Base-by-base conservation (phyloP, 2,113 vertebrate species). In the Bettongia penicillata region DNA sequence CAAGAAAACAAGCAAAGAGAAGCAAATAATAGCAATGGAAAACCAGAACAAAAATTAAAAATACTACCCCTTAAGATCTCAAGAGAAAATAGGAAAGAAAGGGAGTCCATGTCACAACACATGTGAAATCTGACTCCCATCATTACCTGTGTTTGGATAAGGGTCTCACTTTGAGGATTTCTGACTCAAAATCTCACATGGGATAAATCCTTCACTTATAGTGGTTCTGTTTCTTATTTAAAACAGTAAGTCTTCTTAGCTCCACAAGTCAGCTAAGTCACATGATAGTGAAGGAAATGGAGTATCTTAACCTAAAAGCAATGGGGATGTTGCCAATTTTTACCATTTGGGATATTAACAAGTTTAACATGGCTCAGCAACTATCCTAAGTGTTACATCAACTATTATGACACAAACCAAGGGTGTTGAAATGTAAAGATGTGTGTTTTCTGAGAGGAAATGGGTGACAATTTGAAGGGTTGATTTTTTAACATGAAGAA, bases 171-270 rank as follows among this genome's bases (percentile, higher is more conserved):
- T 96, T 95, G 91, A 23, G 52, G 92, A 91, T 96, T 93, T 93
- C 50, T 92, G 93, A 97, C 89, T 96, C 96, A 94, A 97, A 93
- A 92, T 90, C 90, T 98, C 95, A 92, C 94, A 91, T 94, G 93
- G 92, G 61, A 96, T 96, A 97, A 97, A 96, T 84, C 68, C 84
- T 94, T 92, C 91, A 96, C 93, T 94, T 96, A 94, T 37, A 91
- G 68, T 92, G 84, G 91, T 91, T 97, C 94, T 97, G 97, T 97
- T 98, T 98, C 94, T 96, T 96, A 98, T 98, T 97, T 96, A 95
- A 96, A 96, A 97, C 68, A 95, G 91, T 91, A 96, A 93, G 93
- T 91, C 97, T 95, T 96, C 90, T 96, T 93, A 97, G 90, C 92
- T 93, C 31, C 50, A 93, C 89, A 68, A 93, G 91, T 95, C 92